Base-by-base conservation (phyloP, 2,113 vertebrate genomes). In the Stigmatopora nigra region DNA sequence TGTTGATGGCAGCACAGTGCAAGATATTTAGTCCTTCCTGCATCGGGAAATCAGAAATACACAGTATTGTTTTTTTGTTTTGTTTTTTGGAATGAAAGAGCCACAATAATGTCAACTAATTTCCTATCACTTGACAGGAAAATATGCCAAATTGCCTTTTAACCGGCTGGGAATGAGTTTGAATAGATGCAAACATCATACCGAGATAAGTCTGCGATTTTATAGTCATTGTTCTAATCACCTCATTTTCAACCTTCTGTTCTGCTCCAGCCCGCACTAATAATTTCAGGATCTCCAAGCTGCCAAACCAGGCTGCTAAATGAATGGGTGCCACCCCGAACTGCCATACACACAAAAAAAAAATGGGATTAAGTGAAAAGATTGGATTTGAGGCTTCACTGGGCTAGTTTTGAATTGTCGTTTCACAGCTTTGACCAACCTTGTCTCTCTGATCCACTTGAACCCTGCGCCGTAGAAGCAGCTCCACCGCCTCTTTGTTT, bases 301-400 rank as follows among this genome's bases (percentile, higher is more conserved):
- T 92, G 74, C 94, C 94, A 85, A 92, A 91, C 93, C 94, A 98
- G 73, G 94, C 92, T 51, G 94, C 93, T 17, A 96, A 87, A 83
- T 96, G 94, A 85, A 93, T 83, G 56, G 91, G 89, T 22, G 91
- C 90, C 69, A 98, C 84, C 4, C 94, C 93, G 0, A 92, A 87
- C 95, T 97, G 87, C 61, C 62, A 66, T 45, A 64, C 31, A 62
- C 45, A 73, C n/a, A n/a, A n/a, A n/a, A n/a, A n/a, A n/a, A n/a
- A n/a, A n/a, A 36, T 38, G 17, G 11, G 6, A 48, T 61, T 14
- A 35, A 22, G 36, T 46, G 9, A 20, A 36, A 58, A 49, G 16
- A 35, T 45, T 8, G 15, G 12, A 44, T n/a, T 31, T 57, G 12
- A 67, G 19, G 9, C 10, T 16, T 64, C 2, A 12, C 2, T 7